Evolutionary conservation across 2,113 vertebrate genomes (phyloP), one percentile per base, ranked within the genome.

Genomic region (Syngnathus scovelli): DNA sequence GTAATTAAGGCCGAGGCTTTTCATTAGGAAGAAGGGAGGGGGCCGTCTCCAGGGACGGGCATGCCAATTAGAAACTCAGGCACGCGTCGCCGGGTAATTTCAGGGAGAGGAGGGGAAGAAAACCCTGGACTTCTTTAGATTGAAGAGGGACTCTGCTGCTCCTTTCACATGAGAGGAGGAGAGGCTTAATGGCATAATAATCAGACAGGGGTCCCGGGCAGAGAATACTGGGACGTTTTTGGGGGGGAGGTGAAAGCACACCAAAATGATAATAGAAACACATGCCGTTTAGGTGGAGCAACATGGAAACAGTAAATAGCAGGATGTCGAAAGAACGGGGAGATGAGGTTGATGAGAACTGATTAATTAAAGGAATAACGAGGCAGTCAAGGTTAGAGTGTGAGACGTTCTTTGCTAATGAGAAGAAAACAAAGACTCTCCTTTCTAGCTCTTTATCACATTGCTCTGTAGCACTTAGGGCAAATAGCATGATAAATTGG

Each of bases 1-100:
- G 92, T 92, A 92, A 92, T 92, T 92, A 92, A 92, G 92, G 92
- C 90, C 90, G 89, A 92, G 92, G 88, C 92, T 92, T 92, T 92
- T 92, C 92, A 92, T 92, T 92, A 92, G 90, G 88, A 90, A 84
- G 84, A 87, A 86, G 89, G 90, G 90, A 88, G 91, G 90, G 90
- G 89, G 87, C 81, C 66, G 89, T 92, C 92, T 91, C 92, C 70
- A 82, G 92, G 90, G 92, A 92, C 79, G 68, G 85, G 89, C 88
- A 84, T 86, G 86, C 86, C 91, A 92, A 92, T 92, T 92, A 92
- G 90, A 92, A 92, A 92, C 90, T 90, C 91, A 92, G 92, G 92
- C 92, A 92, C 92, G 90, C 89, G 92, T 91, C 89, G 85, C 90
- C 81, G 89, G 89, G 90, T 92, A 91, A 92, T 92, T 92, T 92